Conservation (phyloP, 1,140 invertebrate species). For the Olivierus martensii region DNA sequence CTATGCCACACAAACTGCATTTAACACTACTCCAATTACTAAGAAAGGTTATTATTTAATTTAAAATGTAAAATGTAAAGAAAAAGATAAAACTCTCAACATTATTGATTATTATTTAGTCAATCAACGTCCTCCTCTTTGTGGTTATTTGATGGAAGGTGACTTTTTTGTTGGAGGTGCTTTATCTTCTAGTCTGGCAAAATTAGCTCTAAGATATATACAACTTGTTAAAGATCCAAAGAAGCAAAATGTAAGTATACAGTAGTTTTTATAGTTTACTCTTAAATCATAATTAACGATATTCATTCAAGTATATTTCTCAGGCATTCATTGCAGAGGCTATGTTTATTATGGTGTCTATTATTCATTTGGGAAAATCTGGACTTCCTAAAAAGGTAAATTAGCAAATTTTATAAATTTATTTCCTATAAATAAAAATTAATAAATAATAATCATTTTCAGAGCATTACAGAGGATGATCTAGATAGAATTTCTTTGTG, state of each 20-base stretch:
- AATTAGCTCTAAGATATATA: constrained; percentile 67
- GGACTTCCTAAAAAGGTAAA: constrained; percentile 37
- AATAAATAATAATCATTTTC: background rate
- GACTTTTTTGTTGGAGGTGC: constrained; percentile 94
- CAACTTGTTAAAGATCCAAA: constrained; percentile 26
- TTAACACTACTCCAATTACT: constrained; percentile 50
- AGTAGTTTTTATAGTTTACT: background rate
- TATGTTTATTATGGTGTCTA: constrained; percentile 75
- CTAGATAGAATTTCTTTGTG: constrained; percentile 78
- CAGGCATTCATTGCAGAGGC: constrained; percentile 56
- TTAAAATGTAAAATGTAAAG: background rate
- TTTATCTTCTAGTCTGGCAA: constrained; percentile 76
- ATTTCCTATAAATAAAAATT: background rate
- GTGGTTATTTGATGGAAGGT: constrained; percentile 80
- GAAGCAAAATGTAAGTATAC: constrained; percentile 20
- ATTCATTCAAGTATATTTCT: constrained; percentile 13
- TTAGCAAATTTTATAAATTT: background rate
- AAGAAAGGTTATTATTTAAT: constrained; percentile 33
- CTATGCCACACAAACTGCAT: constrained; percentile 94
- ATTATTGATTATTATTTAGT: background rate
- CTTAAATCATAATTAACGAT: background rate
- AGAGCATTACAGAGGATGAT: constrained; percentile 85
- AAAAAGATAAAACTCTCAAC: too few species aligned
- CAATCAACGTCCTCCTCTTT: constrained; percentile 50
- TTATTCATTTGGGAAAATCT: constrained; percentile 70